Evolutionary conservation across 2,888 invertebrate species (phyloP), one percentile per base, ranked within the genome.

Genomic region (Cistogaster globosa): DNA sequence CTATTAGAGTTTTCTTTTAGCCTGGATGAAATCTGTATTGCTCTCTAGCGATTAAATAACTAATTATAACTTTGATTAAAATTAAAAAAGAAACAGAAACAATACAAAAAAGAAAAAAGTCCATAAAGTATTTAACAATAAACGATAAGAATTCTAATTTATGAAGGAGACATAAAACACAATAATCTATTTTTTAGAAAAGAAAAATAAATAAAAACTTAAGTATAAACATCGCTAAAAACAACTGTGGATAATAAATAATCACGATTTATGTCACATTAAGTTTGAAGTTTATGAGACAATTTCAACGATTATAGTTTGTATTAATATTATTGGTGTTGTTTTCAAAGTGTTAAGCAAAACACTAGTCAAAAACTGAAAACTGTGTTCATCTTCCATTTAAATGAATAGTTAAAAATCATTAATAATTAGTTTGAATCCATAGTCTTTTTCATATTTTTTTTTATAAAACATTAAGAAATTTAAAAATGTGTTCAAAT

Each of bases 271-370:
- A 78, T 85, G 82, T 85, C 85, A 85, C 85, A 85, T 85, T 82
- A 85, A 85, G 67, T 82, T 82, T 79, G 38, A 38, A 79, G 85
- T 85, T 85, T 85, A 85, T 85, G 82, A 65, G 85, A 82, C 78
- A 82, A 79, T 82, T 82, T 82, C 71, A 82, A 79, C 78, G 78
- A 82, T 83, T 83, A 67, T 83, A 83, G 77, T 81, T 76, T 78
- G 83, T 80, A 81, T 78, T 83, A 71, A 81, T 77, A 45, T 83
- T 84, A 45, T 45, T 78, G 57, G 69, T 60, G 20, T 69, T 74
- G 63, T n/a, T n/a, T n/a, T n/a, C n/a, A n/a, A 22, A 16, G 14
- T 60, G 60, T 74, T 60, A 20, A 36, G 45, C 38, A 57, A 58
- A 67, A 60, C 32, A 69, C 42, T 51, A 48, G 38, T 18, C 60